These are phyloP conservation scores for Trichogramma evanescens DNA, from an alignment of 2,888 invertebrate species.

Conservation along the genomic window DNA sequence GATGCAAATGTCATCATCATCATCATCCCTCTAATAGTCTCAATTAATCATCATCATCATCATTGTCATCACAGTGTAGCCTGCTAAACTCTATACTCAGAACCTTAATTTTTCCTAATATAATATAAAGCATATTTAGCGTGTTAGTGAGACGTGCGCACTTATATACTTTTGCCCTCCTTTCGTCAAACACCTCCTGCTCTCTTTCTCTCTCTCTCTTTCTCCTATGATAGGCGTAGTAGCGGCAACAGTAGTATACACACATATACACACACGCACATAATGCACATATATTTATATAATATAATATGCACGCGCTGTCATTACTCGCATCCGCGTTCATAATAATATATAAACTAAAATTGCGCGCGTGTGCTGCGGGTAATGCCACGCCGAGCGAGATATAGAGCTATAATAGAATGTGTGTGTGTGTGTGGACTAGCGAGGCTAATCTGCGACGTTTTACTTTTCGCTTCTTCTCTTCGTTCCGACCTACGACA, in stretches of 20 bases:
- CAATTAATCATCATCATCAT: constrained; percentile 5
- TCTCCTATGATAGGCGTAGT: too few relatives aligned
- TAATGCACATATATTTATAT: too few relatives aligned
- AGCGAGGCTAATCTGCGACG: constrained; percentile 21
- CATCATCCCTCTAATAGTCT: constrained; percentile 12
- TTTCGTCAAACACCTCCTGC: background rate
- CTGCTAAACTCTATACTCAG: constrained; percentile 21
- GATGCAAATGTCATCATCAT: constrained; percentile 17
- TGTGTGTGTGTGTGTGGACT: constrained; percentile 3
- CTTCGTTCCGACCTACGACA: constrained; percentile 8
- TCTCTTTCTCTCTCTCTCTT: too few relatives aligned
- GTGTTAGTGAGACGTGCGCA: constrained; percentile 6
- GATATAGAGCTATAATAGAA: too few relatives aligned
- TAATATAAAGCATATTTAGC: constrained; percentile 17
- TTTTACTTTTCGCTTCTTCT: background rate
- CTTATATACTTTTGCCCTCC: background rate
- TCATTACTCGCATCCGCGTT: too few relatives aligned
- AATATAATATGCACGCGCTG: too few relatives aligned
- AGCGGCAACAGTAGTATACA: too few relatives aligned
- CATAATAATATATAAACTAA: too few relatives aligned
- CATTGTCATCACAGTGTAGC: constrained; percentile 24
- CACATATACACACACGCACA: too few relatives aligned
- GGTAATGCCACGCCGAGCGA: too few relatives aligned
- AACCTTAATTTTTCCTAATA: constrained; percentile 17
- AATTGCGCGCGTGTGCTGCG: too few relatives aligned